Base-by-base conservation (phyloP, 2,888 invertebrate species). In the Eupithecia centaureata region DNA sequence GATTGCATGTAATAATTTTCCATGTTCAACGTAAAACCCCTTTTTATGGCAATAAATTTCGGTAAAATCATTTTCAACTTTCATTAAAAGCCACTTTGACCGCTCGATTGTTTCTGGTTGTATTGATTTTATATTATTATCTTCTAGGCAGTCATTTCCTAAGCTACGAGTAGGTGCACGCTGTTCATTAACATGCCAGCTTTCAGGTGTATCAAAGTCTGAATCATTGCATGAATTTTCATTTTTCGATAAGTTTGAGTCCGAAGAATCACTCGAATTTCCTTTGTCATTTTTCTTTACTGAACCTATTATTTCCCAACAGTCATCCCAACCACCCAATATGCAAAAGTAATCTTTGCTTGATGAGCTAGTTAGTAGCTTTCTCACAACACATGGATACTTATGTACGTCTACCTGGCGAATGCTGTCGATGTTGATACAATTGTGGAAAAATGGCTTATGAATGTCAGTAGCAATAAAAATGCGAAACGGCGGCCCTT, bases 1-100 rank as follows among this genome's bases (percentile, higher is more conserved):
- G 35, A 94, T 90, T 33, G 94, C 90, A 70, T 88, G 89, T 56
- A 91, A 76, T 73, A 95, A 86, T 77, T 94, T 92, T 66, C 91
- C 93, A 77, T 89, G 84, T 81, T 93, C 94, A 1, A 95, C 94
- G 65, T 94, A 93, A 78, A 94, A 94, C 0, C 94, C 90, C 77
- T 86, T 91, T 54, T 86, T 87, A 67, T 84, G 86, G 77, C 95
- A 94, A 63, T 90, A 86, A 59, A 95, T 86, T 79, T 94, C 94
- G 22, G 81, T 83, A 79, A 95, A 94, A 80, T 94, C 94, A 66
- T 94, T 88, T 84, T 94, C 94, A 51, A 95, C 73, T 54, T 86
- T 92, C 84, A 95, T 90, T 68, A 94, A 86, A 75, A 94, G 94
- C 95, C 95, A 95, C 83, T 90, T 92, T 32, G 91, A 92, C 18